A percentile compares a stretch with the other conserved stretches of the same genome.
phyloP scores from a whole-genome alignment of 2,888 invertebrate species.

The Ecliptopera silaceata region DNA sequence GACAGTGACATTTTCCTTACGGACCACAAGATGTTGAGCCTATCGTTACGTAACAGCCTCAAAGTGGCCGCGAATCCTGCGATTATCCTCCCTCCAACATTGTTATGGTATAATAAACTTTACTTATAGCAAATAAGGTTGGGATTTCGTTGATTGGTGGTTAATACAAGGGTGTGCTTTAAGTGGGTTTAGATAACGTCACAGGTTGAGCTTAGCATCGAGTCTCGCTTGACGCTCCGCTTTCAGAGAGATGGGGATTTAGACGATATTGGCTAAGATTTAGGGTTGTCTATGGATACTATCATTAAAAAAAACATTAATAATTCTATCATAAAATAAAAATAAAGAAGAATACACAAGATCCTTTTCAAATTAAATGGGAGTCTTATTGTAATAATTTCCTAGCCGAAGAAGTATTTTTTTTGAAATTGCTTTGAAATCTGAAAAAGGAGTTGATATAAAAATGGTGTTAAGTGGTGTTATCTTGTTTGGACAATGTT shows the following conservation, averaged over 20 bases:
- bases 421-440: too few species aligned
- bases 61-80: slow-evolving; percentile 45
- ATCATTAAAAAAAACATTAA: too few species aligned
- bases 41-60: slow-evolving; percentile 57
- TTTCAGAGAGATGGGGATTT: slow-evolving; percentile 72
- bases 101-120: slow-evolving; percentile 13
- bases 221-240: slow-evolving; percentile 76
- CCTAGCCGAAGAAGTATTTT: too few species aligned
- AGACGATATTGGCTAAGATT: slow-evolving; percentile 56
- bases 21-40: slow-evolving; percentile 42
- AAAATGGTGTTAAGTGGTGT: too few species aligned
- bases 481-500: too few species aligned
- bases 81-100: slow-evolving; percentile 44
- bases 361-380: too few species aligned
- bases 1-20: slow-evolving; percentile 37
- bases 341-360: too few species aligned
- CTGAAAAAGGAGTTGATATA: too few species aligned
- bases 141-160: slow-evolving; percentile 31
- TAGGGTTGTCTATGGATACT: slow-evolving; percentile 59
- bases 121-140: neutral
- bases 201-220: slow-evolving; percentile 76
- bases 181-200: slow-evolving; percentile 68
- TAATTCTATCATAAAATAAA: too few species aligned
- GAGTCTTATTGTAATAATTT: too few species aligned
- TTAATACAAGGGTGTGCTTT: slow-evolving; percentile 45